Evolutionary conservation across 2,113 vertebrate species (phyloP), one percentile per base, ranked within the genome.

Genomic region (Rattus rattus): DNA sequence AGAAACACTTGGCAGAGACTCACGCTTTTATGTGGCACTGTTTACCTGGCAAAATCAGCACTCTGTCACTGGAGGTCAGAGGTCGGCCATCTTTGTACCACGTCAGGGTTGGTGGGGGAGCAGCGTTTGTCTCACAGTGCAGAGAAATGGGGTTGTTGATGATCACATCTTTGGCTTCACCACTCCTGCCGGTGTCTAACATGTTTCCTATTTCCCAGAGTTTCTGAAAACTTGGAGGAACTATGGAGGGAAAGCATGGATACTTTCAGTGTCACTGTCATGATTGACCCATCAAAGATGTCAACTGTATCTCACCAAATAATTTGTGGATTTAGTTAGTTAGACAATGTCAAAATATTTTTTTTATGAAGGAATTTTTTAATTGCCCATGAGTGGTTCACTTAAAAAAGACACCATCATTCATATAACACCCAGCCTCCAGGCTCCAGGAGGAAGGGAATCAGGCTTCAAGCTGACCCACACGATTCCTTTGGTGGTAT

Each of bases 51-150:
- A 99, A 96, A 97, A 99, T 98, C 49, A 99, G 96, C 12, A 99
- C 98, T 98, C 98, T 99, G 87, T 99, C 99, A 88, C 96, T 99
- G 2, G 99, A 99, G 54, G 98, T 98, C 96, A 99, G 94, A 28
- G 97, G 97, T 0, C 90, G 98, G 19, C 99, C 99, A 65, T 99
- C 99, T 97, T 99, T 99, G 98, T 99, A 99, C 99, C 99, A 99
- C 0, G 99, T 99, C 61, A 99, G 99, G 0, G 99, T 98, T 0
- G 99, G 99, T 47, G 99, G 99, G 2, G 99, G 99, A 5, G 99
- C 99, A 19, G 99, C 99, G 0, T 99, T 99, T 91, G 99, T 99
- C 97, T 99, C 99, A 90, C 99, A 99, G 95, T 99, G 99, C 72
- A 99, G 98, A 20, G 99, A 99, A 65, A 99, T 96, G 22, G 99